Base-by-base conservation (phyloP, 1,140 invertebrate genomes). In the Drosophila tropicalis region DNA sequence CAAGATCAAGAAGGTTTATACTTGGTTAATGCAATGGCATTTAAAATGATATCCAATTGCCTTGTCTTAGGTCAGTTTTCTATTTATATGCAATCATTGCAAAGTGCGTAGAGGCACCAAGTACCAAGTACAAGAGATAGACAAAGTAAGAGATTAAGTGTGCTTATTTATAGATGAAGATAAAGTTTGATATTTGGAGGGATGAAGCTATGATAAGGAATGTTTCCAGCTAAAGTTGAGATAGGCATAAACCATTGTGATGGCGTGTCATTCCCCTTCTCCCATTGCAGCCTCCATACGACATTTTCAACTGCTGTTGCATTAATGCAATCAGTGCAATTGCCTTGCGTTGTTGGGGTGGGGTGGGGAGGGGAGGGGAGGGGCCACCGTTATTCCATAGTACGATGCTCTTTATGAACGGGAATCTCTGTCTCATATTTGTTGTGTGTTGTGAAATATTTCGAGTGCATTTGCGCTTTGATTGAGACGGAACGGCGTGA, bases 261-360 rank as follows among this genome's bases (percentile, higher is more conserved):
- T 39, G 12, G 36, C 4, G 10, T 12, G 1, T 36, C 7, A 36
- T 10, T 9, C 34, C 29, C 29, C 7, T 36, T 36, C 34, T 2
- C 34, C 9, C 34, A 3, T 12, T 36, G 4, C 36, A 29, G 29
- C 12, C 36, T 13, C 12, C 5, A 29, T 29, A 29, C 0, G 5
- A 6, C 29, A 29, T 29, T 29, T 29, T 6, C 29, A 29, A 29
- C 29, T 39, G 36, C 36, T 12, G 19, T 51, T 51, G 44, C 19
- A 19, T 51, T 51, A 51, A 51, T 51, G 44, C 17, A 51, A 51
- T 51, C 44, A 51, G 44, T 51, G 44, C 44, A 51, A 22, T 51
- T 51, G 44, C 17, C 19, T 29, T 29, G 29, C 29, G 1, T 29
- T 29, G 29, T 29, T 29, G 29, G 29, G 29, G 29, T 29, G 22